Base-by-base conservation (phyloP, 1,140 invertebrate genomes). In the Mylabris phalerata region DNA sequence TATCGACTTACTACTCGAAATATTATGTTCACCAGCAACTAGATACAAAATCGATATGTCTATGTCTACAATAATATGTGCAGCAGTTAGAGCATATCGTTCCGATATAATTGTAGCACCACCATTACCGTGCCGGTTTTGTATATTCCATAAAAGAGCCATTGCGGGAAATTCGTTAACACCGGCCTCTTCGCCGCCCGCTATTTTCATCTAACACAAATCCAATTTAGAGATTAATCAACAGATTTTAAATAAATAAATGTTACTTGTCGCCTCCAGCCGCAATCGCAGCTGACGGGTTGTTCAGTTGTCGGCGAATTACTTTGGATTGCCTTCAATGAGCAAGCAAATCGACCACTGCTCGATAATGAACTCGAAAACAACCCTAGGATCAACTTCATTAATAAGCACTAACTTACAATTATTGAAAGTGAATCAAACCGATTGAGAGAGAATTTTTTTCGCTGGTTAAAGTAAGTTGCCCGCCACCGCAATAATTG, bases 81-180 rank as follows among this genome's bases (percentile, higher is more conserved):
- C 87, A 0, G 88, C 88, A 0, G 86, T 84, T 2, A 90, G 3
- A 1, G 86, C 77, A 70, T 84, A 84, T 19, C 68, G 71, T 0
- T 70, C 52, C n/a, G 78, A 75, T 39, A 90, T 80, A 52, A 91
- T 82, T 1, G 80, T 79, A 0, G 73, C 82, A 0, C 87, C 88
- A 0, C 87, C 88, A 65, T 88, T 90, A 60, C 78, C 80, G 0
- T 84, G 59, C 0, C 43, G 47, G 2, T 59, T 51, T 2, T 58
- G 44, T 11, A 67, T 42, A 61, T 83, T 77, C 0, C 82, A 68
- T 0, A 86, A 38, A 10, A 71, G 84, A 0, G 75, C 82, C 84
- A 86, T 84, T 77, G 82, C 81, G 0, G 84, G 82, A 69, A 73
- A 87, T 67, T 87, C 85, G 62, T 85, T 84, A 0, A 83, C 71